phyloP scores from a whole-genome alignment of 1,140 invertebrate genomes.

The Drosophila mauritiana region DNA sequence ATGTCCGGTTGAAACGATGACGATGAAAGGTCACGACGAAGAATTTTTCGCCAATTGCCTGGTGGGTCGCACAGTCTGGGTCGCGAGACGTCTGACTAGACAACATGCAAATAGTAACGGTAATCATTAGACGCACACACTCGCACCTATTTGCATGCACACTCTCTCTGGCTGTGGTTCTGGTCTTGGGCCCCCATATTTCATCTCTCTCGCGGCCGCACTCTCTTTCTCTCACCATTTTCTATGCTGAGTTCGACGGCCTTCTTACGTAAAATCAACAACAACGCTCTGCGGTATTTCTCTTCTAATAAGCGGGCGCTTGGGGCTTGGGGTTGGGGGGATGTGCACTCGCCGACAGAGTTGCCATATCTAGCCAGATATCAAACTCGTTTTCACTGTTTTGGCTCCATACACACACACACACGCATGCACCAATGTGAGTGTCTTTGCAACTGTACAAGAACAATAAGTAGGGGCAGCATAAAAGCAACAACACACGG shows the following conservation, averaged over 20 bases:
- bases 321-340: conserved; percentile 18
- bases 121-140: conserved; percentile 70
- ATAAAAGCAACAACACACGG: conserved; percentile 60
- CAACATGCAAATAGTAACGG: conserved; percentile 79
- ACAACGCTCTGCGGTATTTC: conserved; percentile 70
- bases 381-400: conserved; percentile 72
- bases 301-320: conserved; percentile 73
- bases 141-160: conserved; percentile 62
- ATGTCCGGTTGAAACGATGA: conserved; percentile 20
- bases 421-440: conserved; percentile 27
- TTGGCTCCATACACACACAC: conserved; percentile 20
- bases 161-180: conserved; percentile 10
- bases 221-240: conserved; percentile 12
- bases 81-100: conserved; percentile 79
- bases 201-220: conserved; percentile 17
- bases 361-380: conserved; percentile 64
- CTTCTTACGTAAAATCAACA: conserved; percentile 80
- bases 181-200: too few species aligned
- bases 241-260: conserved; percentile 76
- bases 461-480: conserved; percentile 64
- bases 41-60: conserved; percentile 69
- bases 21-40: conserved; percentile 68
- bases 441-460: conserved; percentile 81
- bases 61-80: conserved; percentile 76
- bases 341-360: conserved; percentile 27